Evolutionary conservation across 2,797 vertebrate species (phyloP).

Genomic region (Megaceryle alcyon): DNA sequence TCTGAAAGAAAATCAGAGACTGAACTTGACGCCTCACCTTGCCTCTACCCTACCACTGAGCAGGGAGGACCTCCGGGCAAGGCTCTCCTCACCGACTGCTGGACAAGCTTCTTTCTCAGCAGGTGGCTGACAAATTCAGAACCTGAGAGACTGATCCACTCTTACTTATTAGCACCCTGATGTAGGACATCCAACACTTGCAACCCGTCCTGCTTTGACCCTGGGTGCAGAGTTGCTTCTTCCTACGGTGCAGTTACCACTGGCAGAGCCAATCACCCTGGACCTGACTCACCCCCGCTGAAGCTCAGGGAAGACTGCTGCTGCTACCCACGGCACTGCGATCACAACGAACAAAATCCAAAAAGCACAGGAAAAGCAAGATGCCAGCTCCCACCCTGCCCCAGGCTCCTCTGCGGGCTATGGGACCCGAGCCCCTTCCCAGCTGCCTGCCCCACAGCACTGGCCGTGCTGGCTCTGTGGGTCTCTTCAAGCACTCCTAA

Average conservation of each 20-base stretch:
- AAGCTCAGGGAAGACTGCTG: background rate
- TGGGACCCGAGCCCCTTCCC: background rate
- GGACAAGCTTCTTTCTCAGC: background rate
- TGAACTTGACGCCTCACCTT: background rate
- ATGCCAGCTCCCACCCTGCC: background rate
- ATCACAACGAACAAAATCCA: background rate
- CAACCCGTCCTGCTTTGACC: background rate
- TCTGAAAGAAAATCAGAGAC: background rate
- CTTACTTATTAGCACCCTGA: background rate
- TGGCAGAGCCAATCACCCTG: background rate
- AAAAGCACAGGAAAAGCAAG: background rate
- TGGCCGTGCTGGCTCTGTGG: background rate
- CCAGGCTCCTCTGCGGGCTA: background rate
- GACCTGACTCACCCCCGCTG: background rate
- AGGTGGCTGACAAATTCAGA: background rate
- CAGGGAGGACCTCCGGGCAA: background rate
- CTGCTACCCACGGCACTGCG: background rate
- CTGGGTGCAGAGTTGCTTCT: background rate
- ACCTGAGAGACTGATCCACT: background rate
- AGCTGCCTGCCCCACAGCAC: background rate
- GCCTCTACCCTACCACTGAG: background rate
- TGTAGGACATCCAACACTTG: background rate
- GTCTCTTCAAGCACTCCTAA: background rate
- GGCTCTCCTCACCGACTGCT: rapidly evolving
- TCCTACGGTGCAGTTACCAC: background rate